Evolutionary conservation across 2,113 vertebrate genomes (phyloP).

Genomic region (Datnioides undecimradiatus): DNA sequence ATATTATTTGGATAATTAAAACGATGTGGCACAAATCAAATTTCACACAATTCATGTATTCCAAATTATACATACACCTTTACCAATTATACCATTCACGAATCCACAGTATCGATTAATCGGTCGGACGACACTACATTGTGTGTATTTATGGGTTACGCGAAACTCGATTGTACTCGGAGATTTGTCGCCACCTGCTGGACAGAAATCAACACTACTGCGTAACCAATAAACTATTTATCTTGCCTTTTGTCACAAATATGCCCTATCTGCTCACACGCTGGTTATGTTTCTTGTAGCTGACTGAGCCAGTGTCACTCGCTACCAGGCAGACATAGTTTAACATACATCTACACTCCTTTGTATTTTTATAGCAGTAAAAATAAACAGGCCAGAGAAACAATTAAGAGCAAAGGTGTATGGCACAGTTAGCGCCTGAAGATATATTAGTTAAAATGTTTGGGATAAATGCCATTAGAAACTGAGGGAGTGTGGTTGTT

Average conservation of each 20-base stretch:
- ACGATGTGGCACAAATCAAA: not conserved
- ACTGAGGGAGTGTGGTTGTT: not conserved
- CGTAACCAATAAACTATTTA: not conserved
- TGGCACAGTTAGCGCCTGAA: not conserved
- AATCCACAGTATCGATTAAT: not conserved
- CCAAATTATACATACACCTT: not conserved
- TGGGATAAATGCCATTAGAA: not conserved
- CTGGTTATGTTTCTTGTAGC: not conserved
- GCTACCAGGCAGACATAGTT: not conserved
- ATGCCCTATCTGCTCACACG: not conserved
- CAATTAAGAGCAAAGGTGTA: not conserved
- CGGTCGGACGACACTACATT: not conserved
- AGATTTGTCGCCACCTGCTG: constrained; percentile 19
- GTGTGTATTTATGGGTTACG: not conserved
- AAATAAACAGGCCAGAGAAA: not conserved
- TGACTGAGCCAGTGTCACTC: not conserved
- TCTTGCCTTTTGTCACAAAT: not conserved
- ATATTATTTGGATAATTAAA: not conserved
- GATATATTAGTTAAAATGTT: not conserved
- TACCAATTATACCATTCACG: not conserved
- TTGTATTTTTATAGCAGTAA: not conserved
- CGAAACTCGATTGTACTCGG: not conserved
- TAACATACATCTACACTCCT: not conserved
- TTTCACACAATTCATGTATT: not conserved
- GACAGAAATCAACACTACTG: not conserved